A percentile compares a stretch with the other conserved stretches of the same genome.
These are phyloP conservation scores for Branchinecta lynchi DNA, from an alignment of 1,140 invertebrate species.

Conservation along the genomic window DNA sequence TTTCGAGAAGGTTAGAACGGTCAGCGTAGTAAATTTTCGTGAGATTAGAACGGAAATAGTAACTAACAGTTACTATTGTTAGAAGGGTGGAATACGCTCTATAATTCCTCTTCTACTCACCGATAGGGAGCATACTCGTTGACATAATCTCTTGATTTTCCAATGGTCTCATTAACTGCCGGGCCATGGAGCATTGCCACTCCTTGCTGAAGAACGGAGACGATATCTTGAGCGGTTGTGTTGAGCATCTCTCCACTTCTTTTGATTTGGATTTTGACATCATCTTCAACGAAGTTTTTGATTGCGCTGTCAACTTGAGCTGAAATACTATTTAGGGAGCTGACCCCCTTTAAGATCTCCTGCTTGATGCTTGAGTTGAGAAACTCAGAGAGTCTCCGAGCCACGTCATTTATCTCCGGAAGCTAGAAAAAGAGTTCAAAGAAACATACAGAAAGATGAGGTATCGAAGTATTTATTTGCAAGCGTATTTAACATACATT, in stretches of 20 bases:
- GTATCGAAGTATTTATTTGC: too few relatives aligned
- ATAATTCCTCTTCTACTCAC: background rate
- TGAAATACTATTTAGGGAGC: background rate
- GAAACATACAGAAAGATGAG: too few relatives aligned
- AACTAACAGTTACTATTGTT: too few relatives aligned
- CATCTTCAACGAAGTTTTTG: background rate
- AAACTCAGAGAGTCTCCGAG: background rate
- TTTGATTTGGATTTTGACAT: slow-evolving; percentile 11
- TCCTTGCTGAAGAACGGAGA: background rate
- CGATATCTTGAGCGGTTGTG: background rate
- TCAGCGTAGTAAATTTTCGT: too few relatives aligned
- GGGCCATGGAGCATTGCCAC: background rate
- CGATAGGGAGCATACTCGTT: background rate
- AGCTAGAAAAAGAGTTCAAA: background rate
- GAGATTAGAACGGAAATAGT: too few relatives aligned
- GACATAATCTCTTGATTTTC: background rate
- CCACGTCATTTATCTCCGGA: slow-evolving; percentile 2
- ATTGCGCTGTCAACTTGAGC: background rate
- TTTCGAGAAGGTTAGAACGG: too few relatives aligned
- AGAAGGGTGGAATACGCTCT: too few relatives aligned
- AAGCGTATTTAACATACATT: too few relatives aligned
- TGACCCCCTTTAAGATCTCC: background rate
- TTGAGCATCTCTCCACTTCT: slow-evolving; percentile 8
- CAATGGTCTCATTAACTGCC: background rate
- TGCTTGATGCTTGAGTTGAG: slow-evolving; percentile 7